Conservation (phyloP, 2,113 vertebrate species). For the Thymallus thymallus region DNA sequence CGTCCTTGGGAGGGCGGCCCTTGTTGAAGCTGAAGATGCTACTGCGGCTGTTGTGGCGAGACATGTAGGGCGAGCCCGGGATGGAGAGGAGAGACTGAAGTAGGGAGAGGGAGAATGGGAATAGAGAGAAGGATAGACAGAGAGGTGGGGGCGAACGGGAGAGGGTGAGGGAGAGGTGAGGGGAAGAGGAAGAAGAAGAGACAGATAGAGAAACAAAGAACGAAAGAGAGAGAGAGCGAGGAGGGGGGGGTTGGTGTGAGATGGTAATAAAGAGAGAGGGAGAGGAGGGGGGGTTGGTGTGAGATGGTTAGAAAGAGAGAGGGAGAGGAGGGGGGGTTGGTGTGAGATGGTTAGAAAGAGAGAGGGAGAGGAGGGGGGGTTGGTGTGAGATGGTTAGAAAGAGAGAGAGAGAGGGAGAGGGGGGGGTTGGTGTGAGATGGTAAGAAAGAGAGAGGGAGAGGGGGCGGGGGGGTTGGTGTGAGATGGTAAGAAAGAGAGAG, state of each 20-base stretch:
- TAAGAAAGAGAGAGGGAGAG: background rate
- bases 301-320: background rate
- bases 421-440: background rate
- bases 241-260: background rate
- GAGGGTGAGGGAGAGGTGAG: constrained; percentile 67
- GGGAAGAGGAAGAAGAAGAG: background rate
- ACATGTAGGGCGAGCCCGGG: constrained; percentile 94
- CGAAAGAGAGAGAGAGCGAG: background rate
- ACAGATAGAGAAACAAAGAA: background rate
- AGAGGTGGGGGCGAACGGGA: background rate
- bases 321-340: background rate
- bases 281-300: background rate
- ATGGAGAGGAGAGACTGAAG: constrained; percentile 93
- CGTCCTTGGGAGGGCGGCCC: constrained; percentile 84
- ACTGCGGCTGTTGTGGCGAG: constrained; percentile 96
- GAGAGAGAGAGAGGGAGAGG: background rate
- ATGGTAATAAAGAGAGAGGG: background rate
- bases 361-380: background rate
- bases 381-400: background rate
- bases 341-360: too few species aligned
- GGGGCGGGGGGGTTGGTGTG: background rate
- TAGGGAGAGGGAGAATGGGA: background rate
- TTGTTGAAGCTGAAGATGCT: constrained; percentile 98
- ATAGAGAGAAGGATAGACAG: background rate
- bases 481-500: background rate